phyloP scores from a whole-genome alignment of 2,888 invertebrate species.

The Latrodectus elegans region DNA sequence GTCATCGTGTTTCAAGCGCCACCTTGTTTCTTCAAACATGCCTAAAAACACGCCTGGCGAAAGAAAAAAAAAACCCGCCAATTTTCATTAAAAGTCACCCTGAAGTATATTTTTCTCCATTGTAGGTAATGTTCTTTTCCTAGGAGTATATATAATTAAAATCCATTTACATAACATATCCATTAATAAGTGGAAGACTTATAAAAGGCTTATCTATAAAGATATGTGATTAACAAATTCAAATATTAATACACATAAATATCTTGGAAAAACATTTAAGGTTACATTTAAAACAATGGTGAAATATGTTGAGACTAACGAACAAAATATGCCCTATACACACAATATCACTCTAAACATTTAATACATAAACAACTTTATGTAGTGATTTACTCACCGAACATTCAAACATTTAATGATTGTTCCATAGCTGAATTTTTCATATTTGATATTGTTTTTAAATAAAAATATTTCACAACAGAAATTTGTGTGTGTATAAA shows the following conservation, averaged over 20 bases:
- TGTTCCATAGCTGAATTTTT: no score
- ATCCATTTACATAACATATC: slow-evolving; percentile 2
- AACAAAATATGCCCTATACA: neutral
- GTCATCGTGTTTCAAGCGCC: no score
- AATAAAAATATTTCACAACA: no score
- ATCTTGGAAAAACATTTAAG: neutral
- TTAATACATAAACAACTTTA: neutral
- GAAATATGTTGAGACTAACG: neutral
- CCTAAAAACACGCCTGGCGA: no score
- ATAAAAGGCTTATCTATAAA: slow-evolving; percentile 43
- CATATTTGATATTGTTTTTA: no score
- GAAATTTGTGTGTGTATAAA: no score
- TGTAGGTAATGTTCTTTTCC: neutral
- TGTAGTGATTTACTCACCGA: neutral
- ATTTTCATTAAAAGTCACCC: no score
- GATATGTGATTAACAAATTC: slow-evolving; percentile 39
- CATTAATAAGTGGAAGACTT: slow-evolving; percentile 36
- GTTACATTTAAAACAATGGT: neutral
- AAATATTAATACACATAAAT: slow-evolving; percentile 14
- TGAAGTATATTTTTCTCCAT: no score
- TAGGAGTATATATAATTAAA: neutral
- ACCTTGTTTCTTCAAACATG: no score
- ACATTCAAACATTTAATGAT: neutral
- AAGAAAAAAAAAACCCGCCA: no score
- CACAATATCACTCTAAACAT: neutral